Conservation (phyloP, 2,888 invertebrate genomes). For the Drosophila anomalata region DNA sequence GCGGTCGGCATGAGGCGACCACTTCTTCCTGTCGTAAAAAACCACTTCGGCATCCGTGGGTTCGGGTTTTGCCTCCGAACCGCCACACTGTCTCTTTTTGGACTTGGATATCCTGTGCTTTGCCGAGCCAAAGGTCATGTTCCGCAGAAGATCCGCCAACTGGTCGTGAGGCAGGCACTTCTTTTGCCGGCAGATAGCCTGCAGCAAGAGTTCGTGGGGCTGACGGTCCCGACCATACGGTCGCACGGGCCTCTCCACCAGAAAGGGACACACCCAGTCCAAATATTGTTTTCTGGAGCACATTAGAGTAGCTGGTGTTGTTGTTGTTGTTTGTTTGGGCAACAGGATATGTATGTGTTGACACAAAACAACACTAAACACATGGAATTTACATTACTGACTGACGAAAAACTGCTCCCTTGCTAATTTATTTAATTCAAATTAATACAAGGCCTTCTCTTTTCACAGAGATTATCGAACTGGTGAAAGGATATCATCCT, state of each 20-base stretch:
- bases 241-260: conserved; percentile 9
- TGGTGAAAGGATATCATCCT: conserved; percentile 86
- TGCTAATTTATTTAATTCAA: conserved; percentile 22
- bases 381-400: conserved; percentile 38
- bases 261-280: conserved; percentile 15
- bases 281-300: conserved; percentile 14
- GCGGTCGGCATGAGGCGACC: conserved; percentile 5
- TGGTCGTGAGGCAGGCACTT: conserved; percentile 38
- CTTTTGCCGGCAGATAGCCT: conserved; percentile 23
- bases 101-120: conserved; percentile 6
- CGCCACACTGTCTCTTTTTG: conserved; percentile 7
- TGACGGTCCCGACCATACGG: conserved; percentile 4
- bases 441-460: conserved; percentile 51
- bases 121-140: conserved; percentile 13
- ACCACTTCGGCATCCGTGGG: conserved; percentile 72
- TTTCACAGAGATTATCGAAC: conserved; percentile 90
- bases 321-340: conserved; percentile 12
- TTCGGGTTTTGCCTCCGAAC: conserved; percentile 6
- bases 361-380: conserved; percentile 23
- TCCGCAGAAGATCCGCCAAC: conserved; percentile 43
- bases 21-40: conserved; percentile 55
- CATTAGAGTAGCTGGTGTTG: conserved; percentile 24
- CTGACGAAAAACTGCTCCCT: background rate
- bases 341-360: conserved; percentile 5
- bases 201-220: conserved; percentile 27